Conservation (phyloP, 2,888 invertebrate genomes). For the Pseudeuparius sepicola region DNA sequence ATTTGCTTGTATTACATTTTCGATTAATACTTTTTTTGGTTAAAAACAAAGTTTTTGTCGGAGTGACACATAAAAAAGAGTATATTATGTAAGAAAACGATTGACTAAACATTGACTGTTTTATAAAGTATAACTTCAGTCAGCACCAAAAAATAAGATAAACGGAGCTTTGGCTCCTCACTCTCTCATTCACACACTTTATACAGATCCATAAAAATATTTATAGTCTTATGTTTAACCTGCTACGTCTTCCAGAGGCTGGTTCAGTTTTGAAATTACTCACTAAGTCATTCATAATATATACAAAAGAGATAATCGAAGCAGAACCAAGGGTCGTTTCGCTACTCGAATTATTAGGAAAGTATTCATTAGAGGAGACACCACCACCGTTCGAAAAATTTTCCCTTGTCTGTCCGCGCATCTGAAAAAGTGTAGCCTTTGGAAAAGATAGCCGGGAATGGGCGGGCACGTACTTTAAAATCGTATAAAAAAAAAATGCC, state of each 20-base stretch:
- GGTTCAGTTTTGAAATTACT: too few species aligned
- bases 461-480: too few species aligned
- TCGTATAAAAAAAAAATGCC: too few species aligned
- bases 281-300: constrained; percentile 26
- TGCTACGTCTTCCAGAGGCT: constrained; percentile 40
- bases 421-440: constrained; percentile 31
- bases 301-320: constrained; percentile 29
- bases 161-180: constrained; percentile 29
- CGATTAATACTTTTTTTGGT: constrained; percentile 22
- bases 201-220: constrained; percentile 38
- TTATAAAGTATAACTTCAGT: constrained; percentile 34
- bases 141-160: constrained; percentile 37
- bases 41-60: constrained; percentile 14
- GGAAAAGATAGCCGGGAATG: constrained; percentile 38
- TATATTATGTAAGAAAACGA: constrained; percentile 26
- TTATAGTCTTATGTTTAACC: constrained; percentile 33
- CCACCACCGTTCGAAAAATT: constrained; percentile 35
- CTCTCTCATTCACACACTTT: constrained; percentile 38
- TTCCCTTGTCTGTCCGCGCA: constrained; percentile 33
- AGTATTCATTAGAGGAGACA: constrained; percentile 25
- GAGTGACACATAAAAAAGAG: constrained; percentile 11
- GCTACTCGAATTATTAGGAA: constrained; percentile 19
- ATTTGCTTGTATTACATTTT: constrained; percentile 13
- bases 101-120: constrained; percentile 40
- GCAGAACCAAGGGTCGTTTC: constrained; percentile 26